Base-by-base conservation (phyloP, 2,888 invertebrate genomes). In the Eupithecia insigniata region DNA sequence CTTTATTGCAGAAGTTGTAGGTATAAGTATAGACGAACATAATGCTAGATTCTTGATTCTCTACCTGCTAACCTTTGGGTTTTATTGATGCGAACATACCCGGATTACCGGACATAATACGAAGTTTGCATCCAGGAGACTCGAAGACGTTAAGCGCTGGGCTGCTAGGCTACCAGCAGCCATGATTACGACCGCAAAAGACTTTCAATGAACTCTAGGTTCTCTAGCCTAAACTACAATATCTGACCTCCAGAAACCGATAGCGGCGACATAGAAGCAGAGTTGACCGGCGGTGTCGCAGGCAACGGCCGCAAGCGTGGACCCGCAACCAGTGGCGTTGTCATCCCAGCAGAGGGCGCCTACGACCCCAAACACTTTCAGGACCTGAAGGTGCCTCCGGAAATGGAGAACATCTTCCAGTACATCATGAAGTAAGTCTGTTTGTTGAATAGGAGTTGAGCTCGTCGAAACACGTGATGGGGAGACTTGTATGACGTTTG, bases 381-480 rank as follows among this genome's bases (percentile, higher is more conserved):
- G 77, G 96, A 97, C 85, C 91, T 99, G 73, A 95, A 97, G 72
- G 97, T 98, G 66, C 96, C 97, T 1, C 93, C 96, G 0, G 99
- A 99, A 78, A 96, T 99, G 79, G 98, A 98, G 85, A 98, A 99
- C 82, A 92, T 99, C 8, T 99, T 99, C 90, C 97, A 98, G 83
- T 98, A 98, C 83, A 99, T 99, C 76, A 96, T 97, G 82, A 97
- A 97, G 98, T 97, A 89, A 91, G 28, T 60, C 60, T 55, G 3
- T 6, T 16, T 30, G 16, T 60, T 18, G n/a, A 18, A 18, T 30
- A 60, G 18, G 18, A 30, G 60, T 30, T n/a, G n/a, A n/a, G n/a
- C n/a, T n/a, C 18, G 7, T 30, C 28, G 8, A 18, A 28, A 60
- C 4, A 14, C 36, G 10, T 1, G 22, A 26, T 55, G 22, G 22